Percentiles rank a stretch among this genome's conserved stretches.
These are phyloP conservation scores for Ictidomys tridecemlineatus DNA, from an alignment of 2,113 vertebrate species.

Conservation along the genomic window DNA sequence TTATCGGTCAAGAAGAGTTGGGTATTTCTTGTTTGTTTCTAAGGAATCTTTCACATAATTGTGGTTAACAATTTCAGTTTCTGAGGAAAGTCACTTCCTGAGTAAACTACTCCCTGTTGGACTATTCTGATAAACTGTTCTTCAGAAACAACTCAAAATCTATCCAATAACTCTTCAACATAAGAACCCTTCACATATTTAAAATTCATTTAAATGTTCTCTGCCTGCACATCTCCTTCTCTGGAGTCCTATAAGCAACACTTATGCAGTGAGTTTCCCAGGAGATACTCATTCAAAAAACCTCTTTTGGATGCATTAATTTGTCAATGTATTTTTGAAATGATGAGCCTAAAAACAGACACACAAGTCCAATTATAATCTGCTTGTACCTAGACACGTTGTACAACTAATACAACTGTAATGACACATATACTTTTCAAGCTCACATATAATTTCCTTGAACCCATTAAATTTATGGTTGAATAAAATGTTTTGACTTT, in stretches of 20 bases:
- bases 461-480: background rate
- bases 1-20: background rate
- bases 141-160: slow-evolving; percentile 11
- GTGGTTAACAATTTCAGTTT: slow-evolving; percentile 1
- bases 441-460: background rate
- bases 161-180: background rate
- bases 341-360: background rate
- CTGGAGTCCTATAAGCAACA: background rate
- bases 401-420: background rate
- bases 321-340: background rate
- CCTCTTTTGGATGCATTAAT: background rate
- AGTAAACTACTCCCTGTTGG: background rate
- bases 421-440: background rate
- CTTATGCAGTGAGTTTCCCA: background rate
- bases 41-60: background rate
- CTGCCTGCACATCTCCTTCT: background rate
- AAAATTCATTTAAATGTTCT: background rate
- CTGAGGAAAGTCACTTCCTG: background rate
- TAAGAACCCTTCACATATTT: background rate
- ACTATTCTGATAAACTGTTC: background rate
- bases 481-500: background rate
- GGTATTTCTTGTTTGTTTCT: slow-evolving; percentile 36
- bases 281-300: background rate
- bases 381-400: background rate
- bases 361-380: background rate